A percentile compares a stretch with the other conserved stretches of the same genome.
Conservation (phyloP, 1,140 invertebrate genomes). For the Habropoda laboriosa region DNA sequence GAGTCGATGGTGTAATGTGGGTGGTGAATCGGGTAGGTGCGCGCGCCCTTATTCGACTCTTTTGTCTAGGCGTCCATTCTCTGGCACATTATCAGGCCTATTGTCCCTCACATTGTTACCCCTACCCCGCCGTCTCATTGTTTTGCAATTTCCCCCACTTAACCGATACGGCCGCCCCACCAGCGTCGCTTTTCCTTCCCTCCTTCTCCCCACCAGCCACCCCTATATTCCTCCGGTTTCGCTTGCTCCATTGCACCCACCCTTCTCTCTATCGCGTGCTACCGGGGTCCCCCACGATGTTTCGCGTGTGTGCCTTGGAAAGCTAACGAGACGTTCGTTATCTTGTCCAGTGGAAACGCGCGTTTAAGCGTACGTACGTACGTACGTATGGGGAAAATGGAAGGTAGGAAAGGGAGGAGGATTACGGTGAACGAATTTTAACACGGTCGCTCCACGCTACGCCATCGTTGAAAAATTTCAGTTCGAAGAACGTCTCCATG, state of each 20-base stretch:
- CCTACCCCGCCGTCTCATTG: slow-evolving; percentile 77
- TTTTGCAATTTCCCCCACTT: slow-evolving; percentile 82
- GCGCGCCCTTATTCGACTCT: slow-evolving; percentile 80
- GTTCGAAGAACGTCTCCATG: not conserved
- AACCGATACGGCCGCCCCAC: slow-evolving; percentile 79
- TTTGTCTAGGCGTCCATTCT: slow-evolving; percentile 82
- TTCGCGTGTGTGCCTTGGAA: not conserved
- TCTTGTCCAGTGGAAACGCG: slow-evolving; percentile 11
- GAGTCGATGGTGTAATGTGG: slow-evolving; percentile 68
- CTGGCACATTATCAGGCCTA: slow-evolving; percentile 82
- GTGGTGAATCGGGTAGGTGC: slow-evolving; percentile 73
- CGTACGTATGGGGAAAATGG: not conserved
- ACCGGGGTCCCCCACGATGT: not conserved
- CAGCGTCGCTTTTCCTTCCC: slow-evolving; percentile 58
- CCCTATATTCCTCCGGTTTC: slow-evolving; percentile 51
- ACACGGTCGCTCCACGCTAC: not conserved
- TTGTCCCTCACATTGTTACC: slow-evolving; percentile 82
- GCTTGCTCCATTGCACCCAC: slow-evolving; percentile 46
- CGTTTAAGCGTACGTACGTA: not conserved
- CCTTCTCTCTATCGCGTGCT: slow-evolving; percentile 36
- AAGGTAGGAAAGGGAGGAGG: not conserved
- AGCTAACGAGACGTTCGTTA: slow-evolving; percentile 45
- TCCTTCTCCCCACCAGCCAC: slow-evolving; percentile 39
- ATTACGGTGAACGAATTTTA: not conserved
- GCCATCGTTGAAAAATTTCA: not conserved